Base-by-base conservation (phyloP, 2,797 vertebrate species). In the Aplochiton taeniatus region DNA sequence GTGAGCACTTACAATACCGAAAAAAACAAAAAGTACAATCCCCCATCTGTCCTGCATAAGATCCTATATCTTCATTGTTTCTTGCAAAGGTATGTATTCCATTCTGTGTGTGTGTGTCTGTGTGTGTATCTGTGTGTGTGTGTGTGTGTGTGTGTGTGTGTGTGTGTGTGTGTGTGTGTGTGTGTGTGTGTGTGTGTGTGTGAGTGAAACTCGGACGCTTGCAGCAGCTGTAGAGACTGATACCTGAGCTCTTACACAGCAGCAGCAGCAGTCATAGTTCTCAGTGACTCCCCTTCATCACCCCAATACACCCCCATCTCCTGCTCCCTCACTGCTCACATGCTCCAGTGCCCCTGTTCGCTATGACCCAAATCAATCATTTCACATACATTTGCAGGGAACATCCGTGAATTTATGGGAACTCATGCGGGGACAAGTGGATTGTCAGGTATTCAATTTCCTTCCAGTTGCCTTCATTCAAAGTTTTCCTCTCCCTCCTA, bases 381-480 rank as follows among this genome's bases (percentile, higher is more conserved):
- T 80, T 91, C 61, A 68, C 90, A 89, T 88, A 91, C 91, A 61
- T 92, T 93, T 91, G 88, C 90, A 92, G 91, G 92, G 90, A 92
- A 91, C 90, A 83, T 91, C 90, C 85, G 77, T 92, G 91, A 93
- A 88, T 91, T 90, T 93, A 90, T 91, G 89, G 90, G 86, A 92
- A 88, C 90, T 91, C 89, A 91, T 90, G 90, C 89, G 87, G 90
- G 89, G 86, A 90, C 90, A 80, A 91, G 89, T 88, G 90, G 84
- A 89, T 83, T 89, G 87, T 90, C 91, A 93, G 90, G 90, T 93
- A 93, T 88, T 93, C 91, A 66, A 85, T 79, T 82, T 87, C 76
- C 72, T 89, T 90, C 75, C 76, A 83, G 80, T 87, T 66, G 75
- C 74, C 70, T 85, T 84, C 61, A 9, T 43, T 19, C 18, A 31